These are phyloP conservation scores for Drosophila eugracilis DNA, from an alignment of 1,140 invertebrate genomes.

Conservation along the genomic window DNA sequence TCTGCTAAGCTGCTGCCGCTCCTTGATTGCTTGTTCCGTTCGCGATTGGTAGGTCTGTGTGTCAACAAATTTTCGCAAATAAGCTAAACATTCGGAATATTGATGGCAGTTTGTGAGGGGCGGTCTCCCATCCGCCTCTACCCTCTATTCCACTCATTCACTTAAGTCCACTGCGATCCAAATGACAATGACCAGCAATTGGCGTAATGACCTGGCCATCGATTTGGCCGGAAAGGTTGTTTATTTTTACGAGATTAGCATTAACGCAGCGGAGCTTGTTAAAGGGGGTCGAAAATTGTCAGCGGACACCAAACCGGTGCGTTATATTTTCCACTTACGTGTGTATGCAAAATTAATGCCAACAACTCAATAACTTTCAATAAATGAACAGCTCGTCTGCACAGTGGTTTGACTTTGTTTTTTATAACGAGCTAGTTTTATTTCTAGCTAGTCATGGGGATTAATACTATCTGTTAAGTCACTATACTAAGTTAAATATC, in stretches of 20 bases:
- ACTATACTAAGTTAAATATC: too few species aligned
- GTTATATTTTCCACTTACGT: slow-evolving; percentile 26
- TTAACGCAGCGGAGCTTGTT: slow-evolving; percentile 38
- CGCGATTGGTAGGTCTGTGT: slow-evolving; percentile 31
- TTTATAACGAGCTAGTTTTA: too few species aligned
- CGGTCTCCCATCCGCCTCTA: neutral
- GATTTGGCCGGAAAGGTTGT: slow-evolving; percentile 40
- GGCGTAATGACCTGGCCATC: slow-evolving; percentile 24
- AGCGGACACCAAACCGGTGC: slow-evolving; percentile 31
- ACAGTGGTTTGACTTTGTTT: too few species aligned
- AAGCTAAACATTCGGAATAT: slow-evolving; percentile 21
- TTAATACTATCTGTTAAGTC: too few species aligned
- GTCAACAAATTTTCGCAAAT: slow-evolving; percentile 70
- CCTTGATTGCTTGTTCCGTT: slow-evolving; percentile 68
- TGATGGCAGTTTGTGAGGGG: neutral
- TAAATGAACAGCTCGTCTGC: slow-evolving; percentile 35
- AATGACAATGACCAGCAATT: slow-evolving; percentile 39
- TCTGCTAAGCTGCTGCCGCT: slow-evolving; percentile 53
- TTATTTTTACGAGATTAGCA: slow-evolving; percentile 53
- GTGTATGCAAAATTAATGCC: slow-evolving; percentile 42
- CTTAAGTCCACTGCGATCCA: slow-evolving; percentile 4
- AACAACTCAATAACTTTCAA: slow-evolving; percentile 60
- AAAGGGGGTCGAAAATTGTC: slow-evolving; percentile 43
- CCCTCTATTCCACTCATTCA: too few species aligned
- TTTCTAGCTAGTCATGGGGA: too few species aligned